A percentile compares a stretch with the other conserved stretches of the same genome.
These are phyloP conservation scores for Todus mexicanus DNA, from an alignment of 2,797 vertebrate species.

Conservation along the genomic window DNA sequence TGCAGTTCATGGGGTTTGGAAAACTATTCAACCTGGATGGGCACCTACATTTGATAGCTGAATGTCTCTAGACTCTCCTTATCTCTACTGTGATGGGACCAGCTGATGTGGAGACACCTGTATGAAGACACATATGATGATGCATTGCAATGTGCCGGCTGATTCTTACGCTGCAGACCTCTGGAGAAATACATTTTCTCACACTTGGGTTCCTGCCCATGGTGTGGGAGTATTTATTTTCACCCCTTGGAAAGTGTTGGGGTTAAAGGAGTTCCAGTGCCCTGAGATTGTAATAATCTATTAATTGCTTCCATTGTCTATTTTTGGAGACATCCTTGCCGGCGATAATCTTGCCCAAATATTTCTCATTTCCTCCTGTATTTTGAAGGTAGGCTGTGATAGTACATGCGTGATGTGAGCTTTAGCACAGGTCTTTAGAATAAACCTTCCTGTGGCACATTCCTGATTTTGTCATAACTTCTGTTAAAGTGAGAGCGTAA, in stretches of 20 bases:
- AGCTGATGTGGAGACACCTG: background rate
- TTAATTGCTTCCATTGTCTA: background rate
- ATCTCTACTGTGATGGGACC: background rate
- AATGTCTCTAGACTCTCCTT: background rate
- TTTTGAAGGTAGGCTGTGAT: background rate
- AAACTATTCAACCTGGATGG: background rate
- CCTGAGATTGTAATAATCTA: background rate
- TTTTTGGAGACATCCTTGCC: background rate
- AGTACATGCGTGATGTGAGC: background rate
- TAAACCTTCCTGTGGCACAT: rapidly evolving
- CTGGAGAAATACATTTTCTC: background rate
- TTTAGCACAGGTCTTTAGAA: background rate
- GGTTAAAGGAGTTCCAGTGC: background rate
- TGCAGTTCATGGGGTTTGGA: background rate
- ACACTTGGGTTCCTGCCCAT: background rate
- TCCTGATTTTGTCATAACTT: background rate
- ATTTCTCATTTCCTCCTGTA: background rate
- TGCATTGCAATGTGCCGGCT: background rate
- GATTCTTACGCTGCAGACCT: background rate
- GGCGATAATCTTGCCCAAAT: background rate
- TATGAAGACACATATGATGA: background rate
- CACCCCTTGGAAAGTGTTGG: background rate
- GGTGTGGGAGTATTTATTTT: background rate
- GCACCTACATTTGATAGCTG: background rate
- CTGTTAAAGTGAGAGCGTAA: background rate